Evolutionary conservation across 2,113 vertebrate genomes (phyloP), one percentile per base, ranked within the genome.

Genomic region (Tiliqua scincoides): DNA sequence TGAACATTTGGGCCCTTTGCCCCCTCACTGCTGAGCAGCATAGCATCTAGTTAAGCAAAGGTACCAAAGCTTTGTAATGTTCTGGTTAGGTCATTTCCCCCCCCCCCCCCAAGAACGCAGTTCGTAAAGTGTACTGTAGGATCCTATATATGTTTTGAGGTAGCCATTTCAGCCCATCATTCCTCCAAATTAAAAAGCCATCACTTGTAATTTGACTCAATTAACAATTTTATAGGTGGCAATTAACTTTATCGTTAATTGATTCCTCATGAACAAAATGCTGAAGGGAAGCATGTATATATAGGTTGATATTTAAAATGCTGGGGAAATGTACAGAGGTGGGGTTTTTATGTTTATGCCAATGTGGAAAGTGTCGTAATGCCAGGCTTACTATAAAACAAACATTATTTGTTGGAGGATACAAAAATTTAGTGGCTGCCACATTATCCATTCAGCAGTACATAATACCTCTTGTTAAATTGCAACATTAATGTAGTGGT

Each of bases 161-260:
- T 93, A 82, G 70, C 15, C 40, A 84, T 93, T 91, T 83, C 79
- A 89, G 92, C 21, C 6, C 27, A 86, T 87, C 85, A 84, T 93
- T 93, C 95, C 79, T 77, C 81, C 91, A 94, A 91, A 90, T 94
- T 94, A 89, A 85, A 89, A 94, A 91, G 73, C 76, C 48, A 92
- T 35, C 77, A 76, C 85, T 79, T 84, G 35, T 93, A 91, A 94
- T 93, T 94, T 90, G 82, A 93, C 83, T 91, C 87, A 93, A 91
- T 94, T 92, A 94, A 32, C 85, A 91, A 75, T 93, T 94, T 96
- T 93, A 87, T 91, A 79, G 62, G 91, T 92, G 86, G 89, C 88
- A 95, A 90, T 94, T 95, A 88, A 87, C 73, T 95, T 92, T 92
- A 77, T 81, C 92, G 85, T 91, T 95, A 94, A 96, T 94, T 95